A percentile compares a stretch with the other conserved stretches of the same genome.
phyloP scores from a whole-genome alignment of 1,140 invertebrate genomes.

The Augochlora pura region DNA sequence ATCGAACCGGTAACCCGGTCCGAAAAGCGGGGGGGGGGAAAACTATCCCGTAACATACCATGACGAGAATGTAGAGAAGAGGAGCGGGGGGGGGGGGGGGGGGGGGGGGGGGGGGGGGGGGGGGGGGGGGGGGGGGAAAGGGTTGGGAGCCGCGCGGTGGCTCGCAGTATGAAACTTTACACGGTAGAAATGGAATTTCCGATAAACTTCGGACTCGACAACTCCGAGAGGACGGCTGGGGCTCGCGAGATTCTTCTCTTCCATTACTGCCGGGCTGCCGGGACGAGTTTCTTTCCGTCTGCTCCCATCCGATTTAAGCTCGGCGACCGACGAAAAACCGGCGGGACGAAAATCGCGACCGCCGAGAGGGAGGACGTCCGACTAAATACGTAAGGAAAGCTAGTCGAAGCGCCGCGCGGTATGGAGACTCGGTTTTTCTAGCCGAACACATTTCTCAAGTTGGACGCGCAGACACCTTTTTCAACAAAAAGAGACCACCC shows the following conservation, averaged over 20 bases:
- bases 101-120: background rate
- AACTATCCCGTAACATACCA: conserved; percentile 13
- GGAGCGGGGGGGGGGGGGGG: background rate
- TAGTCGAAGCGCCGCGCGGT: no score
- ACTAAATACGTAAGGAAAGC: conserved; percentile 10
- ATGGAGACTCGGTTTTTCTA: no score
- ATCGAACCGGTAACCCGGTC: conserved; percentile 8
- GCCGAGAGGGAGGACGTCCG: conserved; percentile 23
- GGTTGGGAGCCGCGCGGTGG: no score
- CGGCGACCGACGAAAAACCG: background rate
- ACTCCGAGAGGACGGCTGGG: conserved; percentile 26
- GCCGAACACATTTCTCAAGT: no score
- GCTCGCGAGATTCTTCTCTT: conserved; percentile 24
- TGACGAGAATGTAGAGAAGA: background rate
- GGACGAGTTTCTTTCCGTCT: conserved; percentile 35
- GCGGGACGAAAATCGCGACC: conserved; percentile 39
- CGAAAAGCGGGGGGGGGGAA: conserved; percentile 6
- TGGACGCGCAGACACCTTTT: no score
- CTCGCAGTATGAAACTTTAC: conserved; percentile 52
- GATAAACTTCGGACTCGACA: conserved; percentile 56
- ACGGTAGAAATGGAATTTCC: conserved; percentile 60
- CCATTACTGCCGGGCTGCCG: conserved; percentile 27
- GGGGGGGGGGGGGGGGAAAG: background rate
- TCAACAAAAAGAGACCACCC: no score
- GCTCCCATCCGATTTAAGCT: background rate